Base-by-base conservation (phyloP, 2,888 invertebrate species). In the Aspidiotus destructor region DNA sequence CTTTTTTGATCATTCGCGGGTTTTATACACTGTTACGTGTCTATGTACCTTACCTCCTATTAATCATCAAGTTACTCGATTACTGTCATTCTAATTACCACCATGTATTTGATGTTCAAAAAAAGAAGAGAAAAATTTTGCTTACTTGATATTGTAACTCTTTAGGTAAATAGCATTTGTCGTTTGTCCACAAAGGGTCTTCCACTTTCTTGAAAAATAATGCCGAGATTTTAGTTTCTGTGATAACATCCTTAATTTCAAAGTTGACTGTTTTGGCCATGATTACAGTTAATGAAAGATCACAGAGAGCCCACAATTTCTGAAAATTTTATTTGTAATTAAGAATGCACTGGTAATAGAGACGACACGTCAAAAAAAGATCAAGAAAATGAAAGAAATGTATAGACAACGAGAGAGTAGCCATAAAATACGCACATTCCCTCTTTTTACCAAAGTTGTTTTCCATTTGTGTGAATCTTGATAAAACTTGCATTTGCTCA, bases 261-360 rank as follows among this genome's bases (percentile, higher is more conserved):
- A 91, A 93, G 76, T 86, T 89, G 67, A 86, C 84, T 62, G 92
- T 88, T 76, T 93, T 92, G 69, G 90, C 85, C 80, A 90, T 85
- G 73, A 98, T 86, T 75, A 98, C 83, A 62, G 92, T 89, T 81
- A 94, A 86, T 15, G 95, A 91, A 72, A 98, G 81, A 82, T 98
- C 98, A 81, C 96, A 96, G 67, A 93, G 86, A 41, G 96, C 91
- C 89, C 96, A 98, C 77, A 98, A 80, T 89, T 94, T 96, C 93
- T 96, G 78, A 0, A 78, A 73, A 28, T 28, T 28, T 28, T 28
- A 28, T 28, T 68, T 74, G 70, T 72, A 70, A 73, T 72, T 70
- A 68, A 72, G 64, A 41, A 5, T 28, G 28, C 28, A 28, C 28
- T 28, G 28, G 28, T 28, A 28, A 28, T 28, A 28, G 5, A 28